Base-by-base conservation (phyloP, 2,888 invertebrate genomes). In the Acrocyrtus sp. region DNA sequence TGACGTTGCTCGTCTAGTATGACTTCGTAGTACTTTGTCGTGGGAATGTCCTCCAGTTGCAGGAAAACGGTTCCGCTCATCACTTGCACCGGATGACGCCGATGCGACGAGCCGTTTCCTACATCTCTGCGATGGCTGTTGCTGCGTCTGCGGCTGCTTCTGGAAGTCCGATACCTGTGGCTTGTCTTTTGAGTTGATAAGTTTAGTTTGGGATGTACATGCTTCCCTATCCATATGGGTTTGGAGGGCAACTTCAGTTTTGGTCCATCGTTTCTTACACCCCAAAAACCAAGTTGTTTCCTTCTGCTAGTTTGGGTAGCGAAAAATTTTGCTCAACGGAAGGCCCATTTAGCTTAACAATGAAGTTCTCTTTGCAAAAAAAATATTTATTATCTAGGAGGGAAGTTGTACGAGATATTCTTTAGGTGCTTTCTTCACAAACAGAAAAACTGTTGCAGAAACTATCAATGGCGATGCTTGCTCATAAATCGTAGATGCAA, bases 291-390 rank as follows among this genome's bases (percentile, higher is more conserved):
- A n/a, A n/a, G n/a, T n/a, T n/a, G n/a, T n/a, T n/a, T n/a, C n/a
- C n/a, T n/a, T n/a, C n/a, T n/a, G n/a, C 24, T 60, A 72, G 27
- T 58, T 72, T 3, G 72, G 72, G 21, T 65, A 72, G 17, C 72
- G 63, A 41, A 53, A 72, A 24, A 72, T 72, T 60, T 72, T 72
- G 45, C 72, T 72, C 17, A 72, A 22, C 15, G 72, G 72, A 47
- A 72, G 65, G 39, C 72, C 72, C 72, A 72, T 72, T 60, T 26
- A 57, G 5, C 5, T 12, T n/a, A n/a, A n/a, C n/a, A n/a, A n/a
- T n/a, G n/a, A n/a, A n/a, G n/a, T n/a, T n/a, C n/a, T n/a, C n/a
- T n/a, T n/a, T n/a, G n/a, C n/a, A n/a, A n/a, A n/a, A n/a, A n/a
- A n/a, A n/a, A n/a, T n/a, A n/a, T n/a, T n/a, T n/a, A n/a, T n/a